Conservation (phyloP, 35 echinoderm and acorn worm genomes). For the Heliocidaris tuberculata region DNA sequence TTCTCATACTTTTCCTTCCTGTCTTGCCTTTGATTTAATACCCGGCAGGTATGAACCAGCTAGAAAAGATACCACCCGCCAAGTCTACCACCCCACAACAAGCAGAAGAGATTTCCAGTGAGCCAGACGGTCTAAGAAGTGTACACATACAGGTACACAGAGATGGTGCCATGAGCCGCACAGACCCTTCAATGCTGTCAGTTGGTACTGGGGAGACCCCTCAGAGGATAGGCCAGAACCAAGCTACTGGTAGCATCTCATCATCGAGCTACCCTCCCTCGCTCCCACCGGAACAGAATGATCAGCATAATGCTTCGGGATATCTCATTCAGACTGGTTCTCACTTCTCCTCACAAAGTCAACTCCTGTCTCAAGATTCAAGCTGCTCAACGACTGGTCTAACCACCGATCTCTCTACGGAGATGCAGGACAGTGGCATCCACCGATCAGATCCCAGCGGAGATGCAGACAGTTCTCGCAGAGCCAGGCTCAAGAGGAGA, state of each 20-base stretch:
- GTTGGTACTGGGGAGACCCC: background rate
- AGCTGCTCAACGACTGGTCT: background rate
- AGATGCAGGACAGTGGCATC: background rate
- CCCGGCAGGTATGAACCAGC: background rate
- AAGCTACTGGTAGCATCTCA: background rate
- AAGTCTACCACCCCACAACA: background rate
- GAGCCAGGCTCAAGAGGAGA: background rate
- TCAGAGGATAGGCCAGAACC: background rate
- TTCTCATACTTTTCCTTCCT: background rate
- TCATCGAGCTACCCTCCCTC: background rate
- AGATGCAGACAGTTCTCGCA: background rate
- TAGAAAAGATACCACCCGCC: background rate
- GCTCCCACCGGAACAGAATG: background rate
- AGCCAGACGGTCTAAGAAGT: background rate
- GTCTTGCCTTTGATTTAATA: background rate
- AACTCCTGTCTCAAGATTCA: background rate
- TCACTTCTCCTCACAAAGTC: background rate
- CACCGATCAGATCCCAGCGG: background rate
- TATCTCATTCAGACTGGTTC: background rate
- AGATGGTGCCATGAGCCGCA: background rate
- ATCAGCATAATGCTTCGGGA: background rate
- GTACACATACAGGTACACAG: background rate
- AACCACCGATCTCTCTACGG: background rate
- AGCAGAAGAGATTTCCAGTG: background rate
- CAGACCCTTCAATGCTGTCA: too few species aligned